Percentiles rank a stretch among this genome's conserved stretches.
Evolutionary conservation across 2,113 vertebrate genomes (phyloP).

Genomic region (Chiloscyllium plagiosum): DNA sequence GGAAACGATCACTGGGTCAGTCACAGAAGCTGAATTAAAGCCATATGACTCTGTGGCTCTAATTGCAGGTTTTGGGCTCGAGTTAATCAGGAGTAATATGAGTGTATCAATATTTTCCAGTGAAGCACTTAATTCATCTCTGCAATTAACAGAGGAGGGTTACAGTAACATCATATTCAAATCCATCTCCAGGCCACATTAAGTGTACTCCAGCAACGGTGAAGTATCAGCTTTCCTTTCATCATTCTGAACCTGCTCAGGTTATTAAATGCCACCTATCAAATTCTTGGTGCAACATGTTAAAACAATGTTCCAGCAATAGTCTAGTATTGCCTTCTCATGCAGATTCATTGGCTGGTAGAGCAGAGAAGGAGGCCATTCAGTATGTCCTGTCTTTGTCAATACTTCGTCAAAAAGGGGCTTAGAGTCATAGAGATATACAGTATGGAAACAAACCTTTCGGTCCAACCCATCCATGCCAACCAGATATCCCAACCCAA

Average conservation of each 20-base stretch:
- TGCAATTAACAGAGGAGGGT: neutral
- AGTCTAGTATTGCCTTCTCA: neutral
- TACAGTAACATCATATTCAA: conserved; percentile 19
- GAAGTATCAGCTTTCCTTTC: neutral
- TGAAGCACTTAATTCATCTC: conserved; percentile 32
- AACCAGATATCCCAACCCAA: too few relatives aligned
- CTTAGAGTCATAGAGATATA: too few relatives aligned
- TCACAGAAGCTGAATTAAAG: conserved; percentile 28
- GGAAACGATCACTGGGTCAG: conserved; percentile 17
- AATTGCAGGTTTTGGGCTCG: conserved; percentile 13
- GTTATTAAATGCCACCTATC: neutral
- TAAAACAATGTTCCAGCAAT: neutral
- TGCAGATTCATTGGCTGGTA: neutral
- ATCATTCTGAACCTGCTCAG: neutral
- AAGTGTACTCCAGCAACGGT: neutral
- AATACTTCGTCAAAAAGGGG: neutral
- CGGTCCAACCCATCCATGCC: too few relatives aligned
- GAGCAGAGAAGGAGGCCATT: neutral
- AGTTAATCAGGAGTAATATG: conserved; percentile 26
- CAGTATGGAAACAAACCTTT: too few relatives aligned
- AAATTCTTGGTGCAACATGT: neutral
- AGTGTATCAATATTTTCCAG: conserved; percentile 36
- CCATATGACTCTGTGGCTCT: conserved; percentile 2
- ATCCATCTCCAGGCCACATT: neutral
- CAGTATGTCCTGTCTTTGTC: neutral